Base-by-base conservation (phyloP, 2,888 invertebrate genomes). In the Platycnemis pennipes region DNA sequence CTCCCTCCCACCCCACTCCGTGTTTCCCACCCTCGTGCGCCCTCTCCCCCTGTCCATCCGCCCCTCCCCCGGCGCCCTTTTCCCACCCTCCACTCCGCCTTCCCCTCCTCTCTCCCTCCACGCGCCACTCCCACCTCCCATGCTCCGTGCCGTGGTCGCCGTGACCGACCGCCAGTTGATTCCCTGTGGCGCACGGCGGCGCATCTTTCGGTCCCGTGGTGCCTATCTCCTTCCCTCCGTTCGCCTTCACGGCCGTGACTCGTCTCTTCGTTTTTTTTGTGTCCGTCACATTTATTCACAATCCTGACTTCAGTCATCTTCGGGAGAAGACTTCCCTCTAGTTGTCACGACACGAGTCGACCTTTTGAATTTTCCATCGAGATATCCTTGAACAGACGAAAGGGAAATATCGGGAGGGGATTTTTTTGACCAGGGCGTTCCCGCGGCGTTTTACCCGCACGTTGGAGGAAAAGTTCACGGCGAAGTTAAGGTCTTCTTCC, bases 101-200 rank as follows among this genome's bases (percentile, higher is more conserved):
- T 56, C 89, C 44, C 44, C 63, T 69, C 26, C 63, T 56, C 44
- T n/a, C 63, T 69, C 26, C 63, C 49, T 49, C 53, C 49, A 13
- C 56, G 16, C 56, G 37, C 56, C 56, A 31, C 56, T 19, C 56
- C 11, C 89, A 26, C 13, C 91, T 44, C 91, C 91, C 63, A 63
- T 42, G 26, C 37, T 53, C 89, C 37, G 42, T 53, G 89, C 89
- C 91, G 91, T 63, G 91, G 91, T 91, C 91, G 42, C 91, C 42
- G 89, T 56, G 45, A 37, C 63, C 91, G 44, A 44, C 31, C 56
- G 91, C 63, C 91, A 91, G 91, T 91, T 45, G 91, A 91, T 91
- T 91, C 91, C 63, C 63, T 53, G 91, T 91, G 91, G 91, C 91
- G 53, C n/a, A 91, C 91, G 91, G 63, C 91, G 56, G 42, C 91